These are phyloP conservation scores for Wasmannia auropunctata DNA, from an alignment of 1,140 invertebrate genomes.

Conservation along the genomic window DNA sequence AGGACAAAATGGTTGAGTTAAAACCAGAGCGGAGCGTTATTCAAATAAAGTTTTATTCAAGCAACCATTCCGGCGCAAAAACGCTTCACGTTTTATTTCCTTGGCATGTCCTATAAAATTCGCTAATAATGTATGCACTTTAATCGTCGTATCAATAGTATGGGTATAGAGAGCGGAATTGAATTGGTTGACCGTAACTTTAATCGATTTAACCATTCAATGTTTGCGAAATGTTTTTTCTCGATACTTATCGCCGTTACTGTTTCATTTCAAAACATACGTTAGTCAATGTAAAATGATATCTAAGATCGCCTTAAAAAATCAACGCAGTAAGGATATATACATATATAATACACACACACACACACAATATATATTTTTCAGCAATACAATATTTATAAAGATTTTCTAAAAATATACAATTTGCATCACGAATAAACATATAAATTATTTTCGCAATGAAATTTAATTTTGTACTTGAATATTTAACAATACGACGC, in stretches of 20 bases:
- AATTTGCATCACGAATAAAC: not conserved
- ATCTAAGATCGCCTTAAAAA: slow-evolving; percentile 10
- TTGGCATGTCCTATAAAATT: slow-evolving; percentile 57
- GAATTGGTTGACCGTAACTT: slow-evolving; percentile 58
- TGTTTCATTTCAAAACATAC: slow-evolving; percentile 7
- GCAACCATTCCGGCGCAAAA: slow-evolving; percentile 46
- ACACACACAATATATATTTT: not conserved
- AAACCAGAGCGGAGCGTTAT: slow-evolving; percentile 50
- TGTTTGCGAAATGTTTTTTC: slow-evolving; percentile 57
- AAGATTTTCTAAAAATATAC: not conserved
- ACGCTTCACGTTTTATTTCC: slow-evolving; percentile 57
- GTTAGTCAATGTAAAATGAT: slow-evolving; percentile 13
- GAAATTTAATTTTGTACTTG: not conserved
- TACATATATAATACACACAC: too few relatives aligned
- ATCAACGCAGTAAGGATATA: too few relatives aligned
- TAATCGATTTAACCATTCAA: slow-evolving; percentile 52
- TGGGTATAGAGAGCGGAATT: slow-evolving; percentile 35
- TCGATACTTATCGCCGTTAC: slow-evolving; percentile 27
- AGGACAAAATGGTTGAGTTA: slow-evolving; percentile 59
- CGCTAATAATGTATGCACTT: slow-evolving; percentile 58
- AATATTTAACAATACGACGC: not conserved
- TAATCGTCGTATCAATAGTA: slow-evolving; percentile 61
- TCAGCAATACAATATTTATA: not conserved
- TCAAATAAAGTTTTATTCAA: slow-evolving; percentile 62
- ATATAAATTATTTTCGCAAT: not conserved